Evolutionary conservation across 2,888 invertebrate species (phyloP).

Genomic region (Drosophila sordidula): DNA sequence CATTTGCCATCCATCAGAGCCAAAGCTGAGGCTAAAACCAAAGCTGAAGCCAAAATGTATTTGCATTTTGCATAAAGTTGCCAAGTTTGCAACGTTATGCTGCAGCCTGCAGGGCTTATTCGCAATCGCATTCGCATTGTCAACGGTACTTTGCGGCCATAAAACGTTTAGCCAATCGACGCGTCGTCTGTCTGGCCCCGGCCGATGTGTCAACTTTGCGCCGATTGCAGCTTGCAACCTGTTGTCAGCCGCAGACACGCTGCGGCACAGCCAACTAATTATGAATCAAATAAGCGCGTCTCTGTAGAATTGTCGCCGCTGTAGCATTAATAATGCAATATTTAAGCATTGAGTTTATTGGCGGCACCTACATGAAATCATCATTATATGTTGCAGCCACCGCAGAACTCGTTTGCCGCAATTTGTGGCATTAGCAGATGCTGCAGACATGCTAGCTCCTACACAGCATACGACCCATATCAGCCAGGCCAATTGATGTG

Average conservation of each 20-base stretch:
- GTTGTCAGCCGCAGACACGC: conserved; percentile 42
- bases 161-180: conserved; percentile 73
- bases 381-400: conserved; percentile 65
- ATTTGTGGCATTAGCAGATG: conserved; percentile 72
- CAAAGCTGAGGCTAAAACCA: conserved; percentile 9
- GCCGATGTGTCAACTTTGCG: conserved; percentile 44
- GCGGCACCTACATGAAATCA: conserved; percentile 79
- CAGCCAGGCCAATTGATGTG: conserved; percentile 70
- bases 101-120: conserved; percentile 56
- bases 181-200: conserved; percentile 34
- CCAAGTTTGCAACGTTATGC: conserved; percentile 58
- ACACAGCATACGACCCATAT: conserved; percentile 55
- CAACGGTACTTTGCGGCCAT: conserved; percentile 73
- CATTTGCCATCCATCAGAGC: conserved; percentile 64
- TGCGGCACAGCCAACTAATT: conserved; percentile 62
- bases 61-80: conserved; percentile 73
- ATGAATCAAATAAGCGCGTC: conserved; percentile 68
- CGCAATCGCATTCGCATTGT: conserved; percentile 52
- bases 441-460: conserved; percentile 63
- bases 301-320: conserved; percentile 32
- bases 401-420: conserved; percentile 70
- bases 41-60: conserved; percentile 57
- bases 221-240: conserved; percentile 52
- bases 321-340: conserved; percentile 74
- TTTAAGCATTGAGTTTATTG: conserved; percentile 78